Base-by-base conservation (phyloP, 2,888 invertebrate genomes). In the Bugula neritina region DNA sequence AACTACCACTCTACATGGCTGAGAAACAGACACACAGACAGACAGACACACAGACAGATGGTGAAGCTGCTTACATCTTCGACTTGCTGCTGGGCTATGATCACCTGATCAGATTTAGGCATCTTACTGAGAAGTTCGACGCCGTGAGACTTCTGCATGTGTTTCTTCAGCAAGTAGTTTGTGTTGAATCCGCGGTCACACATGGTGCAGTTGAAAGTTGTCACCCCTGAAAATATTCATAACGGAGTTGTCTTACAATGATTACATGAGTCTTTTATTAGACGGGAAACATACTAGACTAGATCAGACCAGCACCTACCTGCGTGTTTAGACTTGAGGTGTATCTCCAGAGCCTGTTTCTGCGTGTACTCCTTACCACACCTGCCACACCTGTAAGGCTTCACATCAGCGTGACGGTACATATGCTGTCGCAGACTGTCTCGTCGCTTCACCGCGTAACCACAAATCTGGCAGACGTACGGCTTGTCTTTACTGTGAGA, bases 351-450 rank as follows among this genome's bases (percentile, higher is more conserved):
- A 3, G 75, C 72, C n/a, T 73, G 73, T 58, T 74, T 74, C 73
- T 76, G 76, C 13, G 75, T 76, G 71, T 76, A 76, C 35, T 75
- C 73, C 70, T 74, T 74, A 29, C 69, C 69, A 55, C 76, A 76
- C 21, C 73, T n/a, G 17, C 73, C 72, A 35, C 76, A 76, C 57
- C 72, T 71, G 72, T 58, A 76, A 10, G 76, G 76, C 71, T 76
- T 76, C 25, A 70, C 70, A 5, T 71, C 72, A 10, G 69, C 63
- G 71, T 76, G 75, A 1, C 75, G 72, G 23, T 73, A 71, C 74
- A 72, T 73, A 71, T 76, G 76, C 17, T 76, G 73, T 2, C 72
- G 57, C 69, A 76, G 71, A 71, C 72, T 74, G 54, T 75, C 75
- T 0, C 52, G n/a, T 25, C 75, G 63, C 72, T 75, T 75, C 5